Conservation (phyloP, 2,797 vertebrate genomes). For the Tinamus major region DNA sequence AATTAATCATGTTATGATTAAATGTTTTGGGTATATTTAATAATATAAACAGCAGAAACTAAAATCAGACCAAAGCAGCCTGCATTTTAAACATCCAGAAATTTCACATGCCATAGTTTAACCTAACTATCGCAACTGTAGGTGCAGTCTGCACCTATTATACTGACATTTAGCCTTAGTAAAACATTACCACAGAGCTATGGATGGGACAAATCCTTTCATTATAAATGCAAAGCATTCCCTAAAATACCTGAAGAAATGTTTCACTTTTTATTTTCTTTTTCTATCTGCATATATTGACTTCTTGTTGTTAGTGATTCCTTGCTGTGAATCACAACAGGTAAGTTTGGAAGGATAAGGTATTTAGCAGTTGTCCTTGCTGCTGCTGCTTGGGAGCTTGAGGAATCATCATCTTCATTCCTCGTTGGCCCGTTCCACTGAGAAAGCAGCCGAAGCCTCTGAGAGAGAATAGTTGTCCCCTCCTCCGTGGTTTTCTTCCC, state of each 20-base stretch:
- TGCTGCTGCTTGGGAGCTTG: not conserved
- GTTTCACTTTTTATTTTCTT: not conserved
- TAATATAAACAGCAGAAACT: not conserved
- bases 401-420: not conserved
- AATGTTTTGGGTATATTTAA: not conserved
- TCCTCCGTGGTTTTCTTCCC: not conserved
- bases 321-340: not conserved
- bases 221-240: not conserved
- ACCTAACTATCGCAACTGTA: not conserved
- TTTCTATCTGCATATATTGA: not conserved
- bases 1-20: slow-evolving; percentile 8
- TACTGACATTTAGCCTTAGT: not conserved
- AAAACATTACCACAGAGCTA: not conserved
- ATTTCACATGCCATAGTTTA: not conserved
- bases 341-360: not conserved
- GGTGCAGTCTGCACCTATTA: not conserved
- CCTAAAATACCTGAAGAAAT: not conserved
- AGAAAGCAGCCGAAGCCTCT: not conserved
- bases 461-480: not conserved
- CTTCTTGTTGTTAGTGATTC: not conserved
- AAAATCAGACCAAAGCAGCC: not conserved
- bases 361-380: not conserved
- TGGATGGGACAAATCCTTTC: not conserved
- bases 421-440: not conserved
- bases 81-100: not conserved